phyloP scores from a whole-genome alignment of 2,113 vertebrate genomes.

The Caretta caretta region DNA sequence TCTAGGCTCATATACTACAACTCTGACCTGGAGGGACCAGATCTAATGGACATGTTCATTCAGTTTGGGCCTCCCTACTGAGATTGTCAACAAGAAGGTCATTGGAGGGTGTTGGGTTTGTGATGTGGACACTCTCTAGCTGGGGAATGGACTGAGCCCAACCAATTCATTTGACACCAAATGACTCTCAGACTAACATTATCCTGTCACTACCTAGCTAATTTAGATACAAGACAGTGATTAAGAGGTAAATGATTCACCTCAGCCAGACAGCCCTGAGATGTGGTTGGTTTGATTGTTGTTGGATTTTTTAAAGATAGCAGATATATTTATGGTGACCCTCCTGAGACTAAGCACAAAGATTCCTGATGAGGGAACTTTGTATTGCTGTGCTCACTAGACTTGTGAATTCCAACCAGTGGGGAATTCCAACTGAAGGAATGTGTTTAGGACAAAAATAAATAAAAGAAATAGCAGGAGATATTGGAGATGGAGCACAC shows the following conservation, averaged over 20 bases:
- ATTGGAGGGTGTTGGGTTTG: not conserved
- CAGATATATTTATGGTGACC: not conserved
- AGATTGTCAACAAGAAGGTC: not conserved
- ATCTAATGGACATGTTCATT: not conserved
- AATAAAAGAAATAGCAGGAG: not conserved
- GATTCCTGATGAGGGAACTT: not conserved
- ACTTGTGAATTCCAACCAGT: not conserved
- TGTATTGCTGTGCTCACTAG: not conserved
- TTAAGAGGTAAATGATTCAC: not conserved
- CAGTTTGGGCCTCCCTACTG: not conserved
- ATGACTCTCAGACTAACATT: not conserved
- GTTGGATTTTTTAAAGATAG: not conserved
- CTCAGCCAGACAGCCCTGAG: not conserved
- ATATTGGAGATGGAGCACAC: not conserved
- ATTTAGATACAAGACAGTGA: too few relatives aligned
- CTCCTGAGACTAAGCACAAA: not conserved
- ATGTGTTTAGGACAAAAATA: not conserved
- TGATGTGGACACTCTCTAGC: not conserved
- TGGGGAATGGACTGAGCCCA: not conserved
- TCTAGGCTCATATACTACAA: accelerated
- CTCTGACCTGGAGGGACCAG: not conserved
- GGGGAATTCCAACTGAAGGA: not conserved
- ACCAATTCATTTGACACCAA: not conserved
- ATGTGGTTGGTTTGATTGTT: not conserved
- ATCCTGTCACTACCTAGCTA: not conserved